Evolutionary conservation across 2,113 vertebrate genomes (phyloP).

Genomic region (Callipepla californica): DNA sequence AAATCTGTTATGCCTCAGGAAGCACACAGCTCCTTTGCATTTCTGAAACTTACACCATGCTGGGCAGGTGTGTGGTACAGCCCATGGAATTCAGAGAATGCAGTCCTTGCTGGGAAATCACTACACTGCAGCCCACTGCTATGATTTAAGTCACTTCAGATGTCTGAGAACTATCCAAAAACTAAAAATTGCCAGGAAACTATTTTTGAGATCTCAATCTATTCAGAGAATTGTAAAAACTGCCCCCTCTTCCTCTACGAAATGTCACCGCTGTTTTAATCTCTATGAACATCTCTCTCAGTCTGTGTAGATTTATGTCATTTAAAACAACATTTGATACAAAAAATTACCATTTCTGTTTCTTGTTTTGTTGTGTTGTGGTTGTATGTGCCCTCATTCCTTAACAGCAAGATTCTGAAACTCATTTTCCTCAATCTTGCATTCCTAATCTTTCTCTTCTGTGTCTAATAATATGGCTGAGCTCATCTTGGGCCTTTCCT

Average conservation of each 20-base stretch:
- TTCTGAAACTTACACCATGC: background rate
- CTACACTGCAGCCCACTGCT: background rate
- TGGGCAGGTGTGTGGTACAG: background rate
- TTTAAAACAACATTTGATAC: accelerated
- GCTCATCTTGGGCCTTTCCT: background rate
- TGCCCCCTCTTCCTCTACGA: background rate
- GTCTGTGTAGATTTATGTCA: background rate
- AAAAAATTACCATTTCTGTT: background rate
- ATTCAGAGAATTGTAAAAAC: background rate
- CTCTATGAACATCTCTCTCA: accelerated
- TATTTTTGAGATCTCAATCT: accelerated
- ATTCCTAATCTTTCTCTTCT: background rate
- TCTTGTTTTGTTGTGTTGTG: background rate
- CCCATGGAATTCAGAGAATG: background rate
- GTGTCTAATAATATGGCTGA: background rate
- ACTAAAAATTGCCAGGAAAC: accelerated
- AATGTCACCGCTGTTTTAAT: background rate
- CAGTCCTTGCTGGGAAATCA: background rate
- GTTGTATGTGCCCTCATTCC: background rate
- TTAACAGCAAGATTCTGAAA: background rate
- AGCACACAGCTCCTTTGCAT: background rate
- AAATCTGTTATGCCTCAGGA: constrained; percentile 58
- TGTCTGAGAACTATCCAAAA: background rate
- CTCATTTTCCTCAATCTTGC: background rate
- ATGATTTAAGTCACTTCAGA: background rate